Conservation (phyloP, 1,140 invertebrate genomes). For the Papilio polyxenes region DNA sequence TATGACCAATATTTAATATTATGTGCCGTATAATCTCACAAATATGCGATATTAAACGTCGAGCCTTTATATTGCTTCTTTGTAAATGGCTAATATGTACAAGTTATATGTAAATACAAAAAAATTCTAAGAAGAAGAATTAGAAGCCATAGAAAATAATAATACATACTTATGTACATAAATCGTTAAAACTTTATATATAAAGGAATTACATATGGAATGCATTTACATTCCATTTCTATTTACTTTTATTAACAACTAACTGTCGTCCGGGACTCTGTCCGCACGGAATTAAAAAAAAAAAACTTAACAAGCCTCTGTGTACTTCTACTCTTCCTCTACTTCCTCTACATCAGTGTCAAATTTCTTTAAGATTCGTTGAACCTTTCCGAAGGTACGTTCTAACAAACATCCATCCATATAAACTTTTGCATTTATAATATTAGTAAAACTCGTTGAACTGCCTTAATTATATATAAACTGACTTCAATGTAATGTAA, state of each 20-base stretch:
- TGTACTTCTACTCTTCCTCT: too few relatives aligned
- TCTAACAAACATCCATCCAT: too few relatives aligned
- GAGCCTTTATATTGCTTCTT: constrained; percentile 20
- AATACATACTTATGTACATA: constrained; percentile 18
- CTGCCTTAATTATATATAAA: neutral
- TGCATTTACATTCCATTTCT: constrained; percentile 10
- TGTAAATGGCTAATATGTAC: neutral
- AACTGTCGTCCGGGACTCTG: too few relatives aligned
- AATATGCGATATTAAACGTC: constrained; percentile 3
- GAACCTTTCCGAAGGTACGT: too few relatives aligned
- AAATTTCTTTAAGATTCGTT: too few relatives aligned
- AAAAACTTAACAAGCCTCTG: too few relatives aligned
- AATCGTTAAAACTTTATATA: neutral
- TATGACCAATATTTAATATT: neutral
- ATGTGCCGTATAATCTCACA: neutral
- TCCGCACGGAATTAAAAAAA: too few relatives aligned
- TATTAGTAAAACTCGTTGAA: too few relatives aligned
- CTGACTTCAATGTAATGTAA: neutral
- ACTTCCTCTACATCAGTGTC: too few relatives aligned
- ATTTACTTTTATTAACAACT: constrained; percentile 3
- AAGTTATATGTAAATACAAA: constrained; percentile 14
- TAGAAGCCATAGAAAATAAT: constrained; percentile 24
- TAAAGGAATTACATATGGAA: neutral
- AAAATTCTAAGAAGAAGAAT: constrained; percentile 18
- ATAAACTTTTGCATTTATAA: too few relatives aligned